Conservation (phyloP, 2,113 vertebrate species). For the Eulemur macaco region DNA sequence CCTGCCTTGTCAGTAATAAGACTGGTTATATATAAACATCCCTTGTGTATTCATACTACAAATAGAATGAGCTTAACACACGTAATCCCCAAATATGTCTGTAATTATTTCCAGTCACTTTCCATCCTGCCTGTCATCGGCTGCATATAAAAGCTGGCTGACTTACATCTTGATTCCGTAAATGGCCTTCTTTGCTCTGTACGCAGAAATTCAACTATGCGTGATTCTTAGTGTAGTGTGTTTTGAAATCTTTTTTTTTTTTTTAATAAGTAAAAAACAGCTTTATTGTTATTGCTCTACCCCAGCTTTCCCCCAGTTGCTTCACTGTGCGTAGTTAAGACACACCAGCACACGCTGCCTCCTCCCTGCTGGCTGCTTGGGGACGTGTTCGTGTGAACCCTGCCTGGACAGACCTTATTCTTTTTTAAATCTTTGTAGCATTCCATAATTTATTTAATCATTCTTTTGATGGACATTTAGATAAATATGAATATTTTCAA, state of each 20-base stretch:
- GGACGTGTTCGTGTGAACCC: not conserved
- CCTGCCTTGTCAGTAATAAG: not conserved
- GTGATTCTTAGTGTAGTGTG: not conserved
- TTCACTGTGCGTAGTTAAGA: not conserved
- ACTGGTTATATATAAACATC: constrained; percentile 55
- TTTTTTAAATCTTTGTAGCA: not conserved
- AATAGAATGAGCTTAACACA: not conserved
- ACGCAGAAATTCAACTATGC: not conserved
- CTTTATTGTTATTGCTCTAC: not conserved
- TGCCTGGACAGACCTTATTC: not conserved
- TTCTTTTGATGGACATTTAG: not conserved
- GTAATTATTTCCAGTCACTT: constrained; percentile 53
- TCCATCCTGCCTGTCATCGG: not conserved
- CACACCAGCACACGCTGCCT: rapidly evolving
- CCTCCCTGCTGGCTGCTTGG: not conserved
- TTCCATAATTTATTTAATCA: not conserved
- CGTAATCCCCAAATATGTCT: not conserved
- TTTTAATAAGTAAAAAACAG: not conserved
- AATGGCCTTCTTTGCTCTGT: not conserved
- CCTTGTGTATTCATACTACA: constrained; percentile 25
- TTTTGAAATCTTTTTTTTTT: not conserved
- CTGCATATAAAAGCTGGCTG: not conserved
- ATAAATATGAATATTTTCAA: not conserved
- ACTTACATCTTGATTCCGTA: not conserved
- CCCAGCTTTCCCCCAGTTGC: not conserved